A percentile compares a stretch with the other conserved stretches of the same genome.
Evolutionary conservation across 2,888 invertebrate genomes (phyloP).

Genomic region (Molorchus minor): DNA sequence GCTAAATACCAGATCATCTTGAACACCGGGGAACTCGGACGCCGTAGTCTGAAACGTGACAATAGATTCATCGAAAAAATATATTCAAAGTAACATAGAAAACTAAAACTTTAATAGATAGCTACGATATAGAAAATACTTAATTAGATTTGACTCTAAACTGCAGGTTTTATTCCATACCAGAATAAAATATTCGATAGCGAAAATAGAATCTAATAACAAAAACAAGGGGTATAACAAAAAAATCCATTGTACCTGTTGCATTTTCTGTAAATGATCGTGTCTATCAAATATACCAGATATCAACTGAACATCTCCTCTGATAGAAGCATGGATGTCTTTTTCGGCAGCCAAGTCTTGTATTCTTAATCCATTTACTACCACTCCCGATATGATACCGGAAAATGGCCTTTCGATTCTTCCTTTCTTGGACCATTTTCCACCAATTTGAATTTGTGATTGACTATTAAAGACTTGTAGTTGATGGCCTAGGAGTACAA

Average conservation of each 20-base stretch:
- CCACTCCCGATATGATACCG: conserved; percentile 89
- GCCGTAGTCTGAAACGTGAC: conserved; percentile 76
- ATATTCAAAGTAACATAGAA: background rate
- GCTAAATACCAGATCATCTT: conserved; percentile 91
- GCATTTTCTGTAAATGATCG: conserved; percentile 84
- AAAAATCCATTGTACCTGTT: conserved; percentile 71
- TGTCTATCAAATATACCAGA: conserved; percentile 78
- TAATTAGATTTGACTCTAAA: no score
- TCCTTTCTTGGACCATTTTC: conserved; percentile 76
- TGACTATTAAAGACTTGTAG: conserved; percentile 87
- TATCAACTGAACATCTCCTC: conserved; percentile 85
- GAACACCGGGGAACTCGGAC: conserved; percentile 78
- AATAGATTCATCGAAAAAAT: background rate
- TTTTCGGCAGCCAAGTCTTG: conserved; percentile 87
- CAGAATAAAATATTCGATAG: no score
- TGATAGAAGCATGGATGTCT: conserved; percentile 77
- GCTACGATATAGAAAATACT: no score
- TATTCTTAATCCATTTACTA: conserved; percentile 84
- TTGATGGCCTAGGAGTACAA: conserved; percentile 67
- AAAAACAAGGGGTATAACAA: no score
- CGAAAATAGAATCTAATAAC: no score
- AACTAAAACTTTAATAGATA: background rate
- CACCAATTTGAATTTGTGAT: conserved; percentile 88
- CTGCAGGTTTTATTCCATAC: no score
- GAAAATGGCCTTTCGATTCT: conserved; percentile 82